These are phyloP conservation scores for Polydrusus cervinus DNA, from an alignment of 2,888 invertebrate species.

Conservation along the genomic window DNA sequence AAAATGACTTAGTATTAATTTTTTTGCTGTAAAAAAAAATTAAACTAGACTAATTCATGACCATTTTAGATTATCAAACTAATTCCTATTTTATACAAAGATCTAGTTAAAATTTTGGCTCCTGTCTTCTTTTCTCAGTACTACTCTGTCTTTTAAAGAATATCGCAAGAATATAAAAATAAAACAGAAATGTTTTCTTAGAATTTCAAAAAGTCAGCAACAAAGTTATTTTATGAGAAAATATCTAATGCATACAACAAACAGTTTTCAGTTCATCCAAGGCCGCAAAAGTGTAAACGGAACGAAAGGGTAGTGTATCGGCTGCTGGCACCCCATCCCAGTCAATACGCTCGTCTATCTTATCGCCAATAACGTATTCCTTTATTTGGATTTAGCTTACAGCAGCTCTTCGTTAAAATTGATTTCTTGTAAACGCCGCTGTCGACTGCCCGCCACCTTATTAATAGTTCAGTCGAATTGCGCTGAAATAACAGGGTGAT, in stretches of 20 bases:
- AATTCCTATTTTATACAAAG: no score
- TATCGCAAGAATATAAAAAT: not conserved
- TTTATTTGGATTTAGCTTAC: conserved; percentile 65
- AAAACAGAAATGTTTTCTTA: not conserved
- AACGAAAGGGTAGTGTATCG: conserved; percentile 41
- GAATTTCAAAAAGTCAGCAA: not conserved
- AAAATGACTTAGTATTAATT: no score
- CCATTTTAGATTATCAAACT: no score
- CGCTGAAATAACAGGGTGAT: not conserved
- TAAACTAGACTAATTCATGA: no score
- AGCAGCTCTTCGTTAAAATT: conserved; percentile 59
- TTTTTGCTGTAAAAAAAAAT: no score
- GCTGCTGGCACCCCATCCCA: conserved; percentile 56
- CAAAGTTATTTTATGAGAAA: conserved; percentile 9
- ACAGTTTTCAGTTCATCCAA: conserved; percentile 14
- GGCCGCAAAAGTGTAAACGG: conserved; percentile 29
- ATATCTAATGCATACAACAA: conserved; percentile 13
- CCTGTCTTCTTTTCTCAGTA: not conserved
- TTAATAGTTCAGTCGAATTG: conserved; percentile 48
- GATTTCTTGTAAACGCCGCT: conserved; percentile 59
- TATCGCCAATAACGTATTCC: conserved; percentile 68
- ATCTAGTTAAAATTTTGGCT: no score
- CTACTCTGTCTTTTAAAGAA: not conserved
- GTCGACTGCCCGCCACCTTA: conserved; percentile 58
- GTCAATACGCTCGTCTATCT: conserved; percentile 68